phyloP scores from a whole-genome alignment of 2,888 invertebrate species.

The Craniophora ligustri region DNA sequence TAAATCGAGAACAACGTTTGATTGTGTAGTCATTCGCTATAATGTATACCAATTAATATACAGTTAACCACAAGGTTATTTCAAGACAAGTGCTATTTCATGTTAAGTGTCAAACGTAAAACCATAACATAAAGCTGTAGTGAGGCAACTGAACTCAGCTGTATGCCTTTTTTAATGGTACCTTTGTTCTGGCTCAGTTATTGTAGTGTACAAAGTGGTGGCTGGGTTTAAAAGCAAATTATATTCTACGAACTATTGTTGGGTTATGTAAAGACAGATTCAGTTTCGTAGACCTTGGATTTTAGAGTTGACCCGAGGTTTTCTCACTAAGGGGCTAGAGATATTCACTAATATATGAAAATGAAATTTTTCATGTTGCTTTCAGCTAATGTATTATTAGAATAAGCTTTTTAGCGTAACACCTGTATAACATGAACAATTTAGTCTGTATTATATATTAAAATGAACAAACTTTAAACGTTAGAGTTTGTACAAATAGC shows the following conservation, averaged over 20 bases:
- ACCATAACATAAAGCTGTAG: background rate
- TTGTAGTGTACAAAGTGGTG: conserved; percentile 1
- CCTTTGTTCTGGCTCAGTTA: conserved; percentile 1
- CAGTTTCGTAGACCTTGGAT: too few relatives aligned
- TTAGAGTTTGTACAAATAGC: background rate
- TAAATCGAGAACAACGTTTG: conserved; percentile 20
- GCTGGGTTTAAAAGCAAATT: too few relatives aligned
- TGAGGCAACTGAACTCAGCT: background rate
- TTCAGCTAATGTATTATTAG: too few relatives aligned
- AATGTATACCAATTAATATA: conserved; percentile 8
- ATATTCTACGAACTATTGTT: too few relatives aligned
- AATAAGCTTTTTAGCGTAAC: too few relatives aligned
- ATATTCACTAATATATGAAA: too few relatives aligned
- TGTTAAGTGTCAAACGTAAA: background rate
- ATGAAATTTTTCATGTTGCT: too few relatives aligned
- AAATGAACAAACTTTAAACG: background rate
- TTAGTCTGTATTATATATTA: background rate
- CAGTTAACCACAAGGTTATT: background rate
- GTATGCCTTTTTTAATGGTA: conserved; percentile 7
- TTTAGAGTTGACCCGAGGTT: too few relatives aligned
- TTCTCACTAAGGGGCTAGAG: too few relatives aligned
- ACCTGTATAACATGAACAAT: background rate
- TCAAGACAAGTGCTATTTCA: conserved; percentile 1
- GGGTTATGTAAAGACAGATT: too few relatives aligned
- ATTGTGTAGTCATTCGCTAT: conserved; percentile 6